Conservation (phyloP, 2,797 vertebrate species). For the Peromyscus nudipes region DNA sequence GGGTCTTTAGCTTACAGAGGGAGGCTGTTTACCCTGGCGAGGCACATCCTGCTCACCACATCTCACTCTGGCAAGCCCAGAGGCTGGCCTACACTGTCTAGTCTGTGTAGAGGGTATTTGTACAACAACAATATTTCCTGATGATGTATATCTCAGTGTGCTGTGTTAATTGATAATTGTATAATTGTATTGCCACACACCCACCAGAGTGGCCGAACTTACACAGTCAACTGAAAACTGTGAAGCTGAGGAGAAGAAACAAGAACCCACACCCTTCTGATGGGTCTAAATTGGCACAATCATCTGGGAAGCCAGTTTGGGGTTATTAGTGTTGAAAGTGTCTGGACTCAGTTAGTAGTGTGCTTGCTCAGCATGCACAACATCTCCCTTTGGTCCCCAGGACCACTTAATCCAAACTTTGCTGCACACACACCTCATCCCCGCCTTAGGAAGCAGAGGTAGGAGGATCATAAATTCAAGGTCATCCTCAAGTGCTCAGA, state of each 20-base stretch:
- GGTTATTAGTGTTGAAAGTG: not conserved
- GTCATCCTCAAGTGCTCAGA: not conserved
- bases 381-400: not conserved
- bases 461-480: not conserved
- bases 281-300: not conserved
- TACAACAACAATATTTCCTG: not conserved
- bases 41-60: not conserved
- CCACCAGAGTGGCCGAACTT: conserved; percentile 36
- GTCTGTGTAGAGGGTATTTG: not conserved
- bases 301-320: conserved; percentile 16
- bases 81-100: not conserved
- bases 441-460: not conserved
- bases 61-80: not conserved
- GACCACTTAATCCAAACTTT: not conserved
- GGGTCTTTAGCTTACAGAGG: not conserved
- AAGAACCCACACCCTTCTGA: not conserved
- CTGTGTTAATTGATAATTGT: not conserved
- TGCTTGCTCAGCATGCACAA: not conserved
- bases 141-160: not conserved
- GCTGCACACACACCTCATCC: too few species aligned
- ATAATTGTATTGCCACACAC: not conserved
- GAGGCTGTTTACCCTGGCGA: not conserved
- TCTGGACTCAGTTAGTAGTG: not conserved
- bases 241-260: not conserved
- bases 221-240: not conserved